Evolutionary conservation across 2,888 invertebrate genomes (phyloP), one percentile per base, ranked within the genome.

Genomic region (Linyphia triangularis): DNA sequence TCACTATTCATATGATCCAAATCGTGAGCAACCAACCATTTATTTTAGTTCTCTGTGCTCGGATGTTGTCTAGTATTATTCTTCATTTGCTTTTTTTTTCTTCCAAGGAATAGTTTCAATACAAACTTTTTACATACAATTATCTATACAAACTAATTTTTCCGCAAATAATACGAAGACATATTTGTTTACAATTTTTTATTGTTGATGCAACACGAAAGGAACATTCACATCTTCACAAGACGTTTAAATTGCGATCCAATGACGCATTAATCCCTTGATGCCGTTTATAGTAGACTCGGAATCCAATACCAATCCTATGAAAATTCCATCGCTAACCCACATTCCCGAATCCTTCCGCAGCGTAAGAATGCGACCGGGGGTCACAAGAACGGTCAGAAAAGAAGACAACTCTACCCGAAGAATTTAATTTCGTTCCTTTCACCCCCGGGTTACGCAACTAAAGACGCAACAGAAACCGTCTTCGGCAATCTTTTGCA

Each of bases 391-490:
- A 24, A 22, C 43, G 70, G 79, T 79, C 79, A 51, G 79, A 33
- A 33, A 16, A 30, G 67, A 40, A 69, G 24, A 63, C 63, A 28
- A 37, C 70, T 61, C 59, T 37, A 57, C 26, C 61, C 75, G 33
- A 63, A 40, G 79, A 85, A 72, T 85, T 85, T 85, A 85, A 85
- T 85, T 85, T 57, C 85, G 43, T 19, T n/a, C 63, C 37, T 26
- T 75, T 51, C 9, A 51, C 65, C 59, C 67, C 67, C 73, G 70
- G 79, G 79, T 85, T 63, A 43, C 61, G 65, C 61, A n/a, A 59
- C 57, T 85, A 78, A 75, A 85, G 65, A 84, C 51, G 63, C 37
- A n/a, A n/a, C n/a, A n/a, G n/a, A n/a, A n/a, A n/a, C n/a, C n/a
- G n/a, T n/a, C n/a, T n/a, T n/a, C 26, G 51, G 73, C 13, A 43